Evolutionary conservation across 2,888 invertebrate species (phyloP).

Genomic region (Entomobrya proxima): DNA sequence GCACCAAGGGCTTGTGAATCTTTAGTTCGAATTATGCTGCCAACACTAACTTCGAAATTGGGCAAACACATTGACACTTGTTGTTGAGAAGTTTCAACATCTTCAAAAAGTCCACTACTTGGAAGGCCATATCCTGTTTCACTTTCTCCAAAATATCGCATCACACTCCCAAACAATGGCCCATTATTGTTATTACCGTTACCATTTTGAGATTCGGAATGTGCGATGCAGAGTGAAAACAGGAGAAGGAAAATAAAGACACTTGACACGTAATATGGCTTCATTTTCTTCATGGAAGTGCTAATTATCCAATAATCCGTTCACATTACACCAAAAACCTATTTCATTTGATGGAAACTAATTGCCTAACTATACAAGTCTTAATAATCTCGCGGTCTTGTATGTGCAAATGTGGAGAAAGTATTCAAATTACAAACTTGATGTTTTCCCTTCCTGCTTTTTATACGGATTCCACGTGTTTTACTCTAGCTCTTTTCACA

Average conservation of each 20-base stretch:
- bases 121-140: constrained; percentile 56
- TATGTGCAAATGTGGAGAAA: not conserved
- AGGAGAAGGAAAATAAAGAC: constrained; percentile 35
- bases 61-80: constrained; percentile 81
- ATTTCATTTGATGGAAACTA: not conserved
- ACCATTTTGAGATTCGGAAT: constrained; percentile 18
- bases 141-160: constrained; percentile 60
- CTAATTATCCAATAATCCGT: constrained; percentile 31
- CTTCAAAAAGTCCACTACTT: constrained; percentile 53
- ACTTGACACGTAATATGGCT: constrained; percentile 10
- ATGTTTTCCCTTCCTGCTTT: not conserved
- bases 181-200: constrained; percentile 14
- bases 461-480: constrained; percentile 13
- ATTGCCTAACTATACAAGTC: not conserved
- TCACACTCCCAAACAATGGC: constrained; percentile 52
- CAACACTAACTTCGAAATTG: constrained; percentile 89
- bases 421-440: not conserved
- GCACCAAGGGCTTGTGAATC: constrained; percentile 93
- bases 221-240: constrained; percentile 15
- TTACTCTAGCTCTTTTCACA: not conserved
- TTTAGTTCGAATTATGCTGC: constrained; percentile 93
- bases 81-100: constrained; percentile 20
- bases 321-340: not conserved
- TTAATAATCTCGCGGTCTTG: not conserved
- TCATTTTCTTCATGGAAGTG: constrained; percentile 9